Conservation (phyloP, 2,113 vertebrate genomes). For the Pycnonotus jocosus region DNA sequence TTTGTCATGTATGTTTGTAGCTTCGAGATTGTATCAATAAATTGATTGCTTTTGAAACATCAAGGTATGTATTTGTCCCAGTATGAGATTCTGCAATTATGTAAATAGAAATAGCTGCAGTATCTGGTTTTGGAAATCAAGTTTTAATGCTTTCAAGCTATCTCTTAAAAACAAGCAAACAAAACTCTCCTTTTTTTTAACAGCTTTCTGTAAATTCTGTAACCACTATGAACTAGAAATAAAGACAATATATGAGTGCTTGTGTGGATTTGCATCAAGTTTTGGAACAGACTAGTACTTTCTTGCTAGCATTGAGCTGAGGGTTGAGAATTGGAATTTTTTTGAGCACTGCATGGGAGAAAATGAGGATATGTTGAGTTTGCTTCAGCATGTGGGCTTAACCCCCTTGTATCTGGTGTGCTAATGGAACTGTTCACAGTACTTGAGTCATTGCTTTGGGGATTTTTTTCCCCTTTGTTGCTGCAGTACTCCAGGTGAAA, state of each 20-base stretch:
- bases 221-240: neutral
- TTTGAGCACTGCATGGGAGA: neutral
- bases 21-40: neutral
- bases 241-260: neutral
- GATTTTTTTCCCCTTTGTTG: neutral
- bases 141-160: neutral
- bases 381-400: neutral
- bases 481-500: neutral
- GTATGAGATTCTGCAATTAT: neutral
- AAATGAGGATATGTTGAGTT: neutral
- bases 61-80: neutral
- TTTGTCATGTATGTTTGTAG: neutral
- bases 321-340: neutral
- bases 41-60: neutral
- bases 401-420: neutral
- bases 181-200: neutral
- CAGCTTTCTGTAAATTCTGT: neutral
- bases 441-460: neutral
- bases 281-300: neutral
- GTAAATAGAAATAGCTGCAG: neutral
- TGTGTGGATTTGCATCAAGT: neutral
- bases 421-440: neutral
- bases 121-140: neutral
- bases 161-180: neutral
- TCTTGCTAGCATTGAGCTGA: neutral